These are phyloP conservation scores for Rafetus swinhoei DNA, from an alignment of 2,113 vertebrate genomes.

Conservation along the genomic window DNA sequence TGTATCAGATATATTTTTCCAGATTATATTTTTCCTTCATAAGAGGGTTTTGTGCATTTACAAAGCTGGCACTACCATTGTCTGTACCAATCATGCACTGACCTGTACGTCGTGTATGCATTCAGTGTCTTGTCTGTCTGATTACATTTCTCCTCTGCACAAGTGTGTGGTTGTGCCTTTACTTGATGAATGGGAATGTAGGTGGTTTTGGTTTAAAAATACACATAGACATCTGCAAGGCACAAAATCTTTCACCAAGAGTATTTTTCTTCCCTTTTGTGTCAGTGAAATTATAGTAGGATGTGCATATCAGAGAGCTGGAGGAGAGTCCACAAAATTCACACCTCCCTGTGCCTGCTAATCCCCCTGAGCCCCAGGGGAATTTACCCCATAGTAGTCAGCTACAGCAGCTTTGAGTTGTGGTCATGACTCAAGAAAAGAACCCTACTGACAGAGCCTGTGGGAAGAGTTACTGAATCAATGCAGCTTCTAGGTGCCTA, in stretches of 20 bases:
- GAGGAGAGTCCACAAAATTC: background rate
- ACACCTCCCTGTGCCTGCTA: background rate
- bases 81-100: background rate
- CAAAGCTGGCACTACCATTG: background rate
- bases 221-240: background rate
- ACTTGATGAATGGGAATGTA: background rate
- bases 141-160: background rate
- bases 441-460: background rate
- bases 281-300: background rate
- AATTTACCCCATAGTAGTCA: background rate
- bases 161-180: background rate
- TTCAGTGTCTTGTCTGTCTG: background rate
- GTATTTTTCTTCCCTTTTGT: background rate
- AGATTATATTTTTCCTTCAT: conserved; percentile 43
- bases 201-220: background rate
- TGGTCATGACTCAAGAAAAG: background rate
- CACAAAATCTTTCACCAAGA: background rate
- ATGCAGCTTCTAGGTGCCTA: background rate
- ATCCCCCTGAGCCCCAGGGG: background rate
- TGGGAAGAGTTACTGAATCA: background rate
- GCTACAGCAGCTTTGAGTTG: background rate
- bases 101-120: background rate
- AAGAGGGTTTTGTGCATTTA: conserved; percentile 24
- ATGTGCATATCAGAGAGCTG: background rate
- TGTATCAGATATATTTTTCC: conserved; percentile 21